These are phyloP conservation scores for Macrosiphum euphorbiae DNA, from an alignment of 2,888 invertebrate species.

Conservation along the genomic window DNA sequence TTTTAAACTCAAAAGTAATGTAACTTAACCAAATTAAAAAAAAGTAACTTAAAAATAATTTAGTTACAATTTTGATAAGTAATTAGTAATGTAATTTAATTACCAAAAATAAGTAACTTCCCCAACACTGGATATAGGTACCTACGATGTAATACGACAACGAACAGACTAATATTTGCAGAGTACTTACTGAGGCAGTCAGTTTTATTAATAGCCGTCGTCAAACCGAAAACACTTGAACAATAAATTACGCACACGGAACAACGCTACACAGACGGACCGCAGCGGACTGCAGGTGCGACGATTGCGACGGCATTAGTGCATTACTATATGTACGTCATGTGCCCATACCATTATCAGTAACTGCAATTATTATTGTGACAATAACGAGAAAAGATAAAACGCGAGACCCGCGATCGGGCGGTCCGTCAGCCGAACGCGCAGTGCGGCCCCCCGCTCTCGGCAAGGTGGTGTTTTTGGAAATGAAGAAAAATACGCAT, in stretches of 20 bases:
- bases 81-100: too few species aligned
- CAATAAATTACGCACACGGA: not conserved
- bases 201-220: not conserved
- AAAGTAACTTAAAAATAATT: too few species aligned
- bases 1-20: too few species aligned
- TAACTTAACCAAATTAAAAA: too few species aligned
- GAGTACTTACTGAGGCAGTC: not conserved
- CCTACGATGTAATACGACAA: not conserved
- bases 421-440: not conserved
- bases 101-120: too few species aligned
- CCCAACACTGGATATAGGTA: not conserved
- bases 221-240: not conserved
- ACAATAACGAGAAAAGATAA: constrained; percentile 1
- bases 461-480: not conserved
- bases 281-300: not conserved
- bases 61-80: too few species aligned
- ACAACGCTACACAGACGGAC: not conserved
- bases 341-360: not conserved
- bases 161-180: not conserved
- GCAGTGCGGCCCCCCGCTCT: not conserved
- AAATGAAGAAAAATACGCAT: not conserved
- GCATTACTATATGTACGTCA: not conserved
- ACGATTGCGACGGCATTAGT: not conserved
- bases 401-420: not conserved
- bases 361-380: not conserved